Evolutionary conservation across 2,797 vertebrate genomes (phyloP).

Genomic region (Peromyscus melanophrys): DNA sequence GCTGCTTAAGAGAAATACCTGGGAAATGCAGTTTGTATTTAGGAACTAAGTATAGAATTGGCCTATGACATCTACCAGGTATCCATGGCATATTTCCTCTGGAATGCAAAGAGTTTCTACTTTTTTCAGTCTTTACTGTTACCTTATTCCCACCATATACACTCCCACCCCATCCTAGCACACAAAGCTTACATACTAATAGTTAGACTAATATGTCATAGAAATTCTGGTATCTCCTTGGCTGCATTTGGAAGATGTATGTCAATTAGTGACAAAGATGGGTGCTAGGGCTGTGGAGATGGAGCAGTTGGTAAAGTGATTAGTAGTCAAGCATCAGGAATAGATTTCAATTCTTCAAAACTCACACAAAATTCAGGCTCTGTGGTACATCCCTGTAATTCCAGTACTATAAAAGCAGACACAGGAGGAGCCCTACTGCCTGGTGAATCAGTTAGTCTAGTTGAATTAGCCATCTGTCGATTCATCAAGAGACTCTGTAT

Average conservation of each 20-base stretch:
- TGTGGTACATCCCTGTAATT: background rate
- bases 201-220: background rate
- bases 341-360: background rate
- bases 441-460: background rate
- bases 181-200: accelerated
- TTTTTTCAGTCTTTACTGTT: background rate
- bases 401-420: background rate
- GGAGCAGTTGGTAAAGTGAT: background rate
- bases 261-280: background rate
- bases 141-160: background rate
- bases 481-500: background rate
- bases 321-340: background rate
- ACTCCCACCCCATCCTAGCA: background rate
- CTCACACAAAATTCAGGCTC: background rate
- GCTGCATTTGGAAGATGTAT: background rate
- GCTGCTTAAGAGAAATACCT: conserved; percentile 12
- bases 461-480: background rate
- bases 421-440: background rate
- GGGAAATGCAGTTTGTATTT: background rate
- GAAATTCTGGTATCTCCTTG: background rate
- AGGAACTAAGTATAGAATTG: conserved; percentile 35
- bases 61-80: background rate
- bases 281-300: background rate
- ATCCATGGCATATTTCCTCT: background rate
- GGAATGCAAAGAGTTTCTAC: background rate